A percentile compares a stretch with the other conserved stretches of the same genome.
Evolutionary conservation across 2,797 vertebrate genomes (phyloP).

Genomic region (Mus caroli): DNA sequence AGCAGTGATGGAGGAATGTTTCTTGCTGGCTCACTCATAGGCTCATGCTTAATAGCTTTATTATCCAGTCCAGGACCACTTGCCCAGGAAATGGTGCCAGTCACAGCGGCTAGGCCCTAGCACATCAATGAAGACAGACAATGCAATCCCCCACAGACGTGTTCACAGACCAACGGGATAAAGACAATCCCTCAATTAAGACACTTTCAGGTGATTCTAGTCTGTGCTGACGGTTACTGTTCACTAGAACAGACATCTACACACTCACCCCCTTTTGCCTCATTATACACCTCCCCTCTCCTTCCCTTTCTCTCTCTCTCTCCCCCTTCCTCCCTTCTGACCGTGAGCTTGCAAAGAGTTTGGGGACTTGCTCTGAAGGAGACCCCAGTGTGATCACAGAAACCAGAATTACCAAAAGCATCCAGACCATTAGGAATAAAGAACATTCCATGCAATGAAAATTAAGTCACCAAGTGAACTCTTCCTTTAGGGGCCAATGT

Average conservation of each 20-base stretch:
- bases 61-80: background rate
- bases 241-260: too few relatives aligned
- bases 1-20: background rate
- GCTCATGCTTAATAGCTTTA: too few relatives aligned
- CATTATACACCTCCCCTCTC: background rate
- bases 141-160: background rate
- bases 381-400: too few relatives aligned
- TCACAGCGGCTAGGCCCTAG: background rate
- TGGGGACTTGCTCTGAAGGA: background rate
- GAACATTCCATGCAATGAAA: background rate
- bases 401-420: background rate
- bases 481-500: background rate
- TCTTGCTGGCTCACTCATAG: background rate
- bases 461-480: background rate
- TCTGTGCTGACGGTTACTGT: background rate
- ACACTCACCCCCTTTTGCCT: background rate
- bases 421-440: background rate
- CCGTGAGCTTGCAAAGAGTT: background rate
- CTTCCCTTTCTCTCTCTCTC: background rate
- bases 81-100: background rate
- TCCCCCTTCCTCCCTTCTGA: background rate
- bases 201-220: background rate
- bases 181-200: background rate
- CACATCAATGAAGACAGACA: background rate
- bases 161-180: background rate